Percentiles rank a stretch among this genome's conserved stretches.
Evolutionary conservation across 35 echinoderm and acorn worm species (phyloP).

Genomic region (Heliocidaris erythrogramma): DNA sequence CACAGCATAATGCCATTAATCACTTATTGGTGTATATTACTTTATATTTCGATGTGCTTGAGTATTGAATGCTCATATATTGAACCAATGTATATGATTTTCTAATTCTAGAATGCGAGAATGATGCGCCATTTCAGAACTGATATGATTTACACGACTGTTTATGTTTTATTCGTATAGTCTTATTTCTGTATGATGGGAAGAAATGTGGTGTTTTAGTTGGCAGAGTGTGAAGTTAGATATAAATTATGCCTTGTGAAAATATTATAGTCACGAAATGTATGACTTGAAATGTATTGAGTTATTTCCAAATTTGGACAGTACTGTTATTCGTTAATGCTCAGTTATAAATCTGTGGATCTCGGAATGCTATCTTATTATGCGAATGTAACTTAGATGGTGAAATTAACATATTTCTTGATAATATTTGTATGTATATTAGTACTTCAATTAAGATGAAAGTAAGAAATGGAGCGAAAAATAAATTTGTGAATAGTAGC

Average conservation of each 20-base stretch:
- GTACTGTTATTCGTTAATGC: slow-evolving; percentile 17
- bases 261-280: neutral
- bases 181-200: neutral
- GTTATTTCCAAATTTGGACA: neutral
- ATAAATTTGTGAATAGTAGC: neutral
- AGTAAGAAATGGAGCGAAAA: neutral
- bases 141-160: neutral
- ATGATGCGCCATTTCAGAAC: neutral
- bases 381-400: neutral
- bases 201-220: neutral
- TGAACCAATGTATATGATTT: too few species aligned
- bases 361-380: neutral
- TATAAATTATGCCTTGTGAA: neutral
- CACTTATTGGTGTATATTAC: too few species aligned
- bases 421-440: slow-evolving; percentile 43
- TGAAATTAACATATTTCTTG: slow-evolving; percentile 12
- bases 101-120: too few species aligned
- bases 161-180: neutral
- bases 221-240: neutral
- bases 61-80: too few species aligned
- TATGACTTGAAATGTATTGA: slow-evolving; percentile 6
- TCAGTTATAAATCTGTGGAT: neutral
- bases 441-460: slow-evolving; percentile 26
- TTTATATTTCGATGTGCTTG: too few species aligned
- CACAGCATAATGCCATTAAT: too few species aligned